Evolutionary conservation across 1,140 invertebrate species (phyloP).

Genomic region (Drosophila pseudoobscura): DNA sequence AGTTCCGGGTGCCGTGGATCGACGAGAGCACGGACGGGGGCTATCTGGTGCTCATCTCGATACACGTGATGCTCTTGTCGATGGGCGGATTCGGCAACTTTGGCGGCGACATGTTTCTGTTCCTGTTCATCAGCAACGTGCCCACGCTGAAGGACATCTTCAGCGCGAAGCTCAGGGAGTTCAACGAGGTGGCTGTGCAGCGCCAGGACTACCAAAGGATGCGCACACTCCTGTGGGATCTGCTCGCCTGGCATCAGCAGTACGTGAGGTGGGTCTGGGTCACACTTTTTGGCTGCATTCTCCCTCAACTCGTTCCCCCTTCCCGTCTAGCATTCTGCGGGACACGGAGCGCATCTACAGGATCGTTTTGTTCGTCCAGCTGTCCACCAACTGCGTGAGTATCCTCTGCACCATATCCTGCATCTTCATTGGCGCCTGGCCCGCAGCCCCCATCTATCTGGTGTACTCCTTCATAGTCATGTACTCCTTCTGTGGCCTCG

Average conservation of each 20-base stretch:
- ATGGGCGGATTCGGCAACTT: constrained; percentile 65
- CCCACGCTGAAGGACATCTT: constrained; percentile 61
- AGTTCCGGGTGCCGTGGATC: constrained; percentile 55
- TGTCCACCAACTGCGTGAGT: constrained; percentile 26
- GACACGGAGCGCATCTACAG: constrained; percentile 48
- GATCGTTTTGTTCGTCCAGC: constrained; percentile 52
- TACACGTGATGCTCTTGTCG: constrained; percentile 26
- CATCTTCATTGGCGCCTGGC: constrained; percentile 56
- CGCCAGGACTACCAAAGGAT: background rate
- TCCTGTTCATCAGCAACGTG: constrained; percentile 54
- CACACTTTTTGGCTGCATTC: too few relatives aligned
- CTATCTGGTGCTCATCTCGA: constrained; percentile 29
- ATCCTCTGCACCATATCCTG: constrained; percentile 63
- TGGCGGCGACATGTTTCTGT: constrained; percentile 67
- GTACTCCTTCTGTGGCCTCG: constrained; percentile 54
- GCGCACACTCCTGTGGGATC: constrained; percentile 24
- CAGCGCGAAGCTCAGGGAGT: constrained; percentile 38
- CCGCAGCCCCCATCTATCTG: constrained; percentile 53
- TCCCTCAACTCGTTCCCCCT: background rate
- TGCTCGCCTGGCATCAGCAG: constrained; percentile 59
- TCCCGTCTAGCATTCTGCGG: constrained; percentile 33
- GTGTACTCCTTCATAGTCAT: constrained; percentile 39
- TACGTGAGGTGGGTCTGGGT: constrained; percentile 32
- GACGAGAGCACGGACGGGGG: constrained; percentile 45
- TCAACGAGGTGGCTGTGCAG: constrained; percentile 40